Conservation (phyloP, 2,797 vertebrate genomes). For the Channallabes apus region DNA sequence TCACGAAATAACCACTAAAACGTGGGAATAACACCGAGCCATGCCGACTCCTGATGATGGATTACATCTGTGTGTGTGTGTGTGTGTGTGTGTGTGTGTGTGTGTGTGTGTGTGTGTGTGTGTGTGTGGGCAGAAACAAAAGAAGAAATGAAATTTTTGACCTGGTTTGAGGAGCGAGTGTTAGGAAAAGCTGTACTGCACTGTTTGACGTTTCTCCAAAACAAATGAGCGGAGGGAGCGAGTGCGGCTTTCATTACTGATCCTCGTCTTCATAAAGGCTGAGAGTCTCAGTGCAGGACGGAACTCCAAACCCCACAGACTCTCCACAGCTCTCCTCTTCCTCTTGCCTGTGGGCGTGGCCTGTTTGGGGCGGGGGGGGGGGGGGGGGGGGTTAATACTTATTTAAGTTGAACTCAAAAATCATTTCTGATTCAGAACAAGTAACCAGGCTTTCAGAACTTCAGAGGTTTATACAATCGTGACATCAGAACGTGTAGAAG, state of each 20-base stretch:
- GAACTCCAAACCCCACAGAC: not conserved
- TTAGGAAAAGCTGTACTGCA: not conserved
- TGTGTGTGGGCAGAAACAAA: not conserved
- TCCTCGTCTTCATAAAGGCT: not conserved
- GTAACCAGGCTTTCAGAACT: too few relatives aligned
- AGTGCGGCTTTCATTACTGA: not conserved
- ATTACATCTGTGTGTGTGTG: not conserved
- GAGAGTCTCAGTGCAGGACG: not conserved
- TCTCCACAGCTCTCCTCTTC: not conserved
- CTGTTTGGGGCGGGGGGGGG: not conserved
- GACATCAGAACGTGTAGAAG: too few relatives aligned
- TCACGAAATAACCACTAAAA: not conserved
- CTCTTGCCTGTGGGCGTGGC: not conserved
- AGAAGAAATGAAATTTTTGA: not conserved
- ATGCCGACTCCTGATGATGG: not conserved
- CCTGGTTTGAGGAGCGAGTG: not conserved
- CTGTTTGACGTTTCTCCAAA: slow-evolving; percentile 1
- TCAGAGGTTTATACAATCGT: too few relatives aligned
- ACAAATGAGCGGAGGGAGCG: not conserved
- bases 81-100: too few relatives aligned
- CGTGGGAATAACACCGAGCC: too few relatives aligned
- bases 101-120: slow-evolving; percentile 7
- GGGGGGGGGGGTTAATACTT: not conserved
- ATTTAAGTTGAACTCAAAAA: not conserved
- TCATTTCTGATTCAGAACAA: too few relatives aligned